phyloP scores from a whole-genome alignment of 1,140 invertebrate genomes.

The Pemphigus obesinymphae region DNA sequence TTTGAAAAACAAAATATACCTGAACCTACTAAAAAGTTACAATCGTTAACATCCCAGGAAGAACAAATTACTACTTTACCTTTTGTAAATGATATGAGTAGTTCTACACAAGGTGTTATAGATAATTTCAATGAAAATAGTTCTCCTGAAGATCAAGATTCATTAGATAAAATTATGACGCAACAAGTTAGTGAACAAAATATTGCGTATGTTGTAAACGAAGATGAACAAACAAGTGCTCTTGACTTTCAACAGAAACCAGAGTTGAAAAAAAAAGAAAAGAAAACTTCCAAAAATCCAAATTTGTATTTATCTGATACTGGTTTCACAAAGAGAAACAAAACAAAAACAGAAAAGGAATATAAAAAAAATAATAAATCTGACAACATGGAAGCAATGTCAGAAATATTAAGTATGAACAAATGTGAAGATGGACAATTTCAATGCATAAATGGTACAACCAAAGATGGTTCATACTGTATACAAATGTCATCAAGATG shows the following conservation, averaged over 20 bases:
- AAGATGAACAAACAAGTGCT: not conserved
- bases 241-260: conserved; percentile 42
- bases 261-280: conserved; percentile 44
- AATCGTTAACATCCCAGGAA: not conserved
- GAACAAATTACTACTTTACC: not conserved
- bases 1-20: conserved; percentile 14
- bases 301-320: conserved; percentile 10
- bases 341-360: conserved; percentile 32
- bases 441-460: conserved; percentile 59
- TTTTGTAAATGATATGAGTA: not conserved
- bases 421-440: conserved; percentile 55
- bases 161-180: not conserved
- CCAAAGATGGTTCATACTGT: conserved; percentile 55
- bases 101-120: not conserved
- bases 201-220: not conserved
- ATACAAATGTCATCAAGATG: conserved; percentile 56
- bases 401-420: not conserved
- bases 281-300: conserved; percentile 42
- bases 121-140: not conserved
- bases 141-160: not conserved
- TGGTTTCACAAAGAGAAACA: conserved; percentile 24
- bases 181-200: not conserved
- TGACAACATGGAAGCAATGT: not conserved
- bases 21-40: conserved; percentile 11
- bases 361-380: conserved; percentile 21